Evolutionary conservation across 64 coral and sea anemone genomes (phyloP).

Genomic region (Montipora efflorescens): DNA sequence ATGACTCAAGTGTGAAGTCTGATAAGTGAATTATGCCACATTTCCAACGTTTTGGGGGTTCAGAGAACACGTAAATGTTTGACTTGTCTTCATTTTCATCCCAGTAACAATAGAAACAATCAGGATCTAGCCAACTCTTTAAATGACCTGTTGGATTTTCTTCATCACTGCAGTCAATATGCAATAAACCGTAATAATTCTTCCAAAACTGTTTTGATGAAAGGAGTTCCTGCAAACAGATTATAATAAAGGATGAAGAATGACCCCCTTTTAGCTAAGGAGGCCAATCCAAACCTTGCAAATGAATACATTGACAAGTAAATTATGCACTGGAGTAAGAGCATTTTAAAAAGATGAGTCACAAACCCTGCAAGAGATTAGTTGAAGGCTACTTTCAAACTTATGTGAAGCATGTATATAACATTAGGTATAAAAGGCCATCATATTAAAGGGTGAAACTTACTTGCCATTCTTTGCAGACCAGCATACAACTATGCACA

Average conservation of each 20-base stretch:
- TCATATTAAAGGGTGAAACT: neutral
- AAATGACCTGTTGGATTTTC: constrained; percentile 56
- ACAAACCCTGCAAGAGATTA: too few species aligned
- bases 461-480: constrained; percentile 21
- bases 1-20: neutral
- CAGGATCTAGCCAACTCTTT: neutral
- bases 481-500: neutral
- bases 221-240: constrained; percentile 20
- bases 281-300: too few species aligned
- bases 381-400: too few species aligned
- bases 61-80: constrained; percentile 27
- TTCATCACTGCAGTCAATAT: constrained; percentile 15
- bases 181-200: neutral
- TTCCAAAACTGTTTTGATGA: constrained; percentile 42
- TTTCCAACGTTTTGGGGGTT: constrained; percentile 62
- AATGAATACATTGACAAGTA: too few species aligned
- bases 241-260: too few species aligned
- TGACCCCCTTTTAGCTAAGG: too few species aligned
- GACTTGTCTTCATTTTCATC: constrained; percentile 9
- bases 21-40: constrained; percentile 44
- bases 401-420: too few species aligned
- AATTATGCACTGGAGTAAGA: too few species aligned
- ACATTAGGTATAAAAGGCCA: too few species aligned
- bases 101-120: constrained; percentile 49
- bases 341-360: too few species aligned